phyloP scores from a whole-genome alignment of 92 coral and sea anemone species.

The Epizoanthus illoricatus region DNA sequence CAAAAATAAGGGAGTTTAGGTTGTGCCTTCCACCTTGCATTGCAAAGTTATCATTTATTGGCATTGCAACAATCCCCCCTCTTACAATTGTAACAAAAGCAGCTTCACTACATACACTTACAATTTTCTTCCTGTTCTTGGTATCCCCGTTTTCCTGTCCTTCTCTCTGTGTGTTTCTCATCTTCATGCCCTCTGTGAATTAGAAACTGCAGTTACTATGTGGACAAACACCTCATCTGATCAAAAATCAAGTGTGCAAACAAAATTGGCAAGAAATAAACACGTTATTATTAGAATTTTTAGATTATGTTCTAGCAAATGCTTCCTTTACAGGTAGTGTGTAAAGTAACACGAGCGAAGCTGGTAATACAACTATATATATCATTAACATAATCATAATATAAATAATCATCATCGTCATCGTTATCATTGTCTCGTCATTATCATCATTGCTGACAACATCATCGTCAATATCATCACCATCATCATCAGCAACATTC shows the following conservation, averaged over 20 bases:
- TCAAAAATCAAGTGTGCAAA: neutral
- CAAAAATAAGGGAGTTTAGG: neutral
- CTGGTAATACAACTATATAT: no score
- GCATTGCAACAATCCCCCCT: no score
- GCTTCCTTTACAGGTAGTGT: no score
- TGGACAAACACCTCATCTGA: neutral
- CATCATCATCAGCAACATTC: no score
- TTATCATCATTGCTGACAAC: no score
- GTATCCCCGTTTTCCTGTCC: conserved; percentile 70
- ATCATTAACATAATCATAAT: conserved; percentile 67
- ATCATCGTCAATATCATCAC: no score
- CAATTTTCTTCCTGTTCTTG: conserved; percentile 65
- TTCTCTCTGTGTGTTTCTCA: conserved; percentile 76
- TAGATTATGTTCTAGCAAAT: no score
- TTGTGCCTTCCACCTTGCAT: neutral
- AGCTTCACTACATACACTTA: neutral
- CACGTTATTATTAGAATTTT: no score
- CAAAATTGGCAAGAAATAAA: no score
- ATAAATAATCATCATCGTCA: conserved; percentile 82
- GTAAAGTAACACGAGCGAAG: no score
- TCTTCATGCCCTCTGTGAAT: conserved; percentile 93
- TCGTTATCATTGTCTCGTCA: conserved; percentile 77
- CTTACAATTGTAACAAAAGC: neutral
- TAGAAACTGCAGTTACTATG: neutral
- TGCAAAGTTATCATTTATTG: no score